A percentile compares a stretch with the other conserved stretches of the same genome.
phyloP scores from a whole-genome alignment of 2,797 vertebrate genomes.

The Manis pentadactyla region DNA sequence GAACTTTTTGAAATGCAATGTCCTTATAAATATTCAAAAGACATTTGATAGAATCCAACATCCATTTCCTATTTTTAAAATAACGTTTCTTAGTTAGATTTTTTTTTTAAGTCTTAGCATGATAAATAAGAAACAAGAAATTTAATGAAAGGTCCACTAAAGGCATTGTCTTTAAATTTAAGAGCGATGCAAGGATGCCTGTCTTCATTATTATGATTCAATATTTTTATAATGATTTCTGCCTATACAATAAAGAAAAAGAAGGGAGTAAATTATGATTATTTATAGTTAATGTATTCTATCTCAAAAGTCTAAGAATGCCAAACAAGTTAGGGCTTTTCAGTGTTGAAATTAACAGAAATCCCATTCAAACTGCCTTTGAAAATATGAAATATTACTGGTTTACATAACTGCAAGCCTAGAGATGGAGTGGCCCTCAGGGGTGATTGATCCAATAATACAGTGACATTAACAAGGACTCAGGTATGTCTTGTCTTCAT shows the following conservation, averaged over 20 bases:
- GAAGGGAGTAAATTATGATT: not conserved
- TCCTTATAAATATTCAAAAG: not conserved
- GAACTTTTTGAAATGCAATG: not conserved
- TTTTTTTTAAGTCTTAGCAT: not conserved
- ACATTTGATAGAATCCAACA: constrained; percentile 8
- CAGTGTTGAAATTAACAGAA: not conserved
- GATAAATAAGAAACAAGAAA: not conserved
- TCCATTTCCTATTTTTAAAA: not conserved
- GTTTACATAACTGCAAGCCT: not conserved
- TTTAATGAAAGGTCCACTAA: not conserved
- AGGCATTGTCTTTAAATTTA: not conserved
- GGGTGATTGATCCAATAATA: not conserved
- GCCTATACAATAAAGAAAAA: not conserved
- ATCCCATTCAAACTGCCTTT: not conserved
- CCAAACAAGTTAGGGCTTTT: not conserved
- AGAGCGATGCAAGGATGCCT: not conserved
- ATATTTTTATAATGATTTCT: not conserved
- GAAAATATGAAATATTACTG: not conserved
- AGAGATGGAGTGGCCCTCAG: not conserved
- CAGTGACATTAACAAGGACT: not conserved
- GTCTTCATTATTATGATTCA: not conserved
- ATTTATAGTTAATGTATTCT: not conserved
- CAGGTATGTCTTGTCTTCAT: not conserved
- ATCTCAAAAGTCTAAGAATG: constrained; percentile 1
- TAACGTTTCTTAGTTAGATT: not conserved